Base-by-base conservation (phyloP, 2,888 invertebrate species). In the Operophtera brumata region DNA sequence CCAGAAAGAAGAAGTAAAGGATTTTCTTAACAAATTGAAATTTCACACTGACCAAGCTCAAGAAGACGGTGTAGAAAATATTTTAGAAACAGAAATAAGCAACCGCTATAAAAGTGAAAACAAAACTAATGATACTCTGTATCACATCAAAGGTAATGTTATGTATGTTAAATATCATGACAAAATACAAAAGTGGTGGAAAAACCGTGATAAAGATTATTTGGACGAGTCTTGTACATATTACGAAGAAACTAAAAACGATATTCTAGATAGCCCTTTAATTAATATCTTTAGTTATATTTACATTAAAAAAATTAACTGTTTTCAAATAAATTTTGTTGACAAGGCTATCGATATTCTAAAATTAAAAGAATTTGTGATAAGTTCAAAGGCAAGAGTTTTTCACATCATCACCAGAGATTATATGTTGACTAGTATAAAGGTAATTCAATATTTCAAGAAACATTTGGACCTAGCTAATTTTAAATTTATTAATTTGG, bases 11-110 rank as follows among this genome's bases (percentile, higher is more conserved):
- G 10, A 35, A 2, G 8, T 48, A 1, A 42, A 14, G 6, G 32
- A 54, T 3, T 60, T 60, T 41, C 39, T 54, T 1, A n/a, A 54
- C 13, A 48, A 26, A 14, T 35, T 69, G 8, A 42, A 36, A 12
- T 63, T 70, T 55, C 67, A 61, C 41, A 68, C 69, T 4, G 64
- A 68, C 56, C 69, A 70, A 57, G 63, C 62, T 1, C 59, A 53
- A 32, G 68, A 70, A 47, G 64, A 64, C 13, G 54, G 57, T 4
- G 59, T 70, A n/a, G 67, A 68, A 64, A 41, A 6, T 0, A 42
- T 66, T 47, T 43, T 65, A 8, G 67, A 62, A 40, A 43, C 52
- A 6, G 65, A 69, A 55, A 64, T 69, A 2, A 47, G 50, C 8
- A 26, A 47, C 6, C n/a, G n/a, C n/a, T 47, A 53, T 34, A 43